Base-by-base conservation (phyloP, 2,113 vertebrate genomes). In the Machaerirhynchus nigripectus region DNA sequence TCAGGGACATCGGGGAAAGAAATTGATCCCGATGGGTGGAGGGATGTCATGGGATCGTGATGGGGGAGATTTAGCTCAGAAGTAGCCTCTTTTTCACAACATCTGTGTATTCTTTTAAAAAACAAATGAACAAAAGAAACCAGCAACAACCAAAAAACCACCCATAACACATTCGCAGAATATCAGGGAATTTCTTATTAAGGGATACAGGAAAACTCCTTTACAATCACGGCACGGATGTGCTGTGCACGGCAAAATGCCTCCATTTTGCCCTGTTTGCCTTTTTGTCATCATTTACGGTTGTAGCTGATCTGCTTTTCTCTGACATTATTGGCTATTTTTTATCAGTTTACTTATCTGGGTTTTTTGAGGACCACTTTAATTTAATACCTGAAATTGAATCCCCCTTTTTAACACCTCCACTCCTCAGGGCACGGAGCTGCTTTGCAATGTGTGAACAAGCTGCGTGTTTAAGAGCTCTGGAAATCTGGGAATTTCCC, bases 1-100 rank as follows among this genome's bases (percentile, higher is more conserved):
- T 28, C n/a, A 27, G 56, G 35, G 50, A 21, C 2, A 4, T 6
- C 15, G 18, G 23, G 10, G 56, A n/a, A 87, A 52, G 46, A 55
- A 94, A 79, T 27, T 0, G 0, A 31, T 91, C 65, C 73, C 15
- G 0, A 3, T 0, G 28, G 53, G 49, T 52, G 31, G 18, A 92
- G 5, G 24, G 30, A 5, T 14, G 5, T 10, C 22, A 28, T 7
- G 7, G 50, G 13, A 71, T 84, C 11, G 20, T 53, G 30, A 35
- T 24, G 52, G 31, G n/a, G 15, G n/a, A 71, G 26, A 15, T 17
- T 11, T 11, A 71, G 13, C 37, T 79, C 56, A 52, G 69, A 50
- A 86, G 63, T 15, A 42, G 2, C 28, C 52, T 15, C 0, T 0
- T 57, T 49, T 86, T 84, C 28, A 64, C 8, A 24, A 2, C 53